Percentiles rank a stretch among this genome's conserved stretches.
Evolutionary conservation across 2,888 invertebrate species (phyloP).

Genomic region (Ophion slaviceki): DNA sequence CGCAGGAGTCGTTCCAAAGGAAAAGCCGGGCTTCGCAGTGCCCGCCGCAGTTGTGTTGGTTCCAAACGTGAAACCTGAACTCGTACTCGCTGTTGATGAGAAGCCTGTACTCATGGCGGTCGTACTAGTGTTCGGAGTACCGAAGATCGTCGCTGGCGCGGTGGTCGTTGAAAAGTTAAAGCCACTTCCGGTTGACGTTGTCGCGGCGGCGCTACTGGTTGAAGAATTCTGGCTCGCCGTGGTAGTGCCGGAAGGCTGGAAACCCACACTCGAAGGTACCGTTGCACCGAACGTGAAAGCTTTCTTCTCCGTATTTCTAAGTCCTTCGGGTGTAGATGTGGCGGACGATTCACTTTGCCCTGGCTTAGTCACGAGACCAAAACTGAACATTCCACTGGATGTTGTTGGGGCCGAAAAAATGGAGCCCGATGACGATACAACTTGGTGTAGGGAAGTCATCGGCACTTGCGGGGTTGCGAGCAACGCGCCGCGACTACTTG

Average conservation of each 20-base stretch:
- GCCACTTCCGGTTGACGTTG: constrained; percentile 15
- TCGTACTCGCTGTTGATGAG: constrained; percentile 30
- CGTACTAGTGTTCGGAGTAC: constrained; percentile 20
- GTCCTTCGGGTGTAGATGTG: not conserved
- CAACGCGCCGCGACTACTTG: constrained; percentile 5
- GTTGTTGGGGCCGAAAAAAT: not conserved
- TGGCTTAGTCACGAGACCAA: not conserved
- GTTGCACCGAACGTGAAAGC: not conserved
- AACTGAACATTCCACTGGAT: constrained; percentile 6
- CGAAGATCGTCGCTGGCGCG: constrained; percentile 30
- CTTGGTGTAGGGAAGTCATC: not conserved
- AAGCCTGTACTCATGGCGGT: constrained; percentile 37
- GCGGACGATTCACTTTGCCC: not conserved
- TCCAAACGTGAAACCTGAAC: constrained; percentile 44
- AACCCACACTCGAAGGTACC: not conserved
- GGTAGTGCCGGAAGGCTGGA: not conserved
- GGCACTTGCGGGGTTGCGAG: not conserved
- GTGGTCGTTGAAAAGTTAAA: constrained; percentile 39
- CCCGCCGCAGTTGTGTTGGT: constrained; percentile 25
- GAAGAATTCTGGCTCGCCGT: constrained; percentile 27
- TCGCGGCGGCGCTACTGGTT: not conserved
- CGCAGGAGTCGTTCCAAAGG: constrained; percentile 46
- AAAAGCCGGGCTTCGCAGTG: constrained; percentile 49
- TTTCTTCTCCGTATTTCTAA: not conserved
- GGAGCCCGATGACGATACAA: not conserved